Percentiles rank a stretch among this genome's conserved stretches.
Conservation (phyloP, 2,888 invertebrate genomes). For the Agrilus cyanescens region DNA sequence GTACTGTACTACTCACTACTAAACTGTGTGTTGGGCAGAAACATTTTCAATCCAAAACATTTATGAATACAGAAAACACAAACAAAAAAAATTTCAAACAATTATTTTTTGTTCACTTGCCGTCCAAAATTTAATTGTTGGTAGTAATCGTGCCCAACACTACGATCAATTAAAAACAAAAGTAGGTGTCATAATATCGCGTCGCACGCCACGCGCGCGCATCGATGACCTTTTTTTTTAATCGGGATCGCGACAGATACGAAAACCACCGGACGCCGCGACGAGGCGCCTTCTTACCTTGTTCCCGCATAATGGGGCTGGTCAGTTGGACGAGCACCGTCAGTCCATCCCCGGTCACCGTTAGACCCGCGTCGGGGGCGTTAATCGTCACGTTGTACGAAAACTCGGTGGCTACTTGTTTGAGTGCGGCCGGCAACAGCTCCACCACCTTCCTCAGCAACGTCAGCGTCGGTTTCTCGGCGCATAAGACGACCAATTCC, state of each 20-base stretch:
- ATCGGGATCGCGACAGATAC: too few species aligned
- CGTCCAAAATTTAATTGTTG: too few species aligned
- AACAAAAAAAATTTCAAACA: too few species aligned
- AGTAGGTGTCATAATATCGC: too few species aligned
- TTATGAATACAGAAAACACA: too few species aligned
- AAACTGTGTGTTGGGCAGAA: not conserved
- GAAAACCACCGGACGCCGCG: not conserved
- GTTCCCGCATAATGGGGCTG: slow-evolving; percentile 85
- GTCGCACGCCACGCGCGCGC: slow-evolving; percentile 4
- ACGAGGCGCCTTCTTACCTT: slow-evolving; percentile 37
- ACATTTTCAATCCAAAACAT: too few species aligned
- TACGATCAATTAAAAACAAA: too few species aligned
- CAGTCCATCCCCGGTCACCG: slow-evolving; percentile 67
- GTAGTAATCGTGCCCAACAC: too few species aligned
- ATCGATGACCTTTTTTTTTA: not conserved
- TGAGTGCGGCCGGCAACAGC: slow-evolving; percentile 70
- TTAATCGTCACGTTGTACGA: slow-evolving; percentile 75
- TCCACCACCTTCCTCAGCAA: slow-evolving; percentile 79
- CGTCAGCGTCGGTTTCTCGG: slow-evolving; percentile 83
- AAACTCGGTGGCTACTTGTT: slow-evolving; percentile 56
- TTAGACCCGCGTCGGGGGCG: slow-evolving; percentile 74
- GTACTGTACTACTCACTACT: slow-evolving; percentile 28
- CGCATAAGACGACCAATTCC: slow-evolving; percentile 86
- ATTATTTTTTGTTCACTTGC: too few species aligned
- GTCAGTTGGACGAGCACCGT: slow-evolving; percentile 82